phyloP scores from a whole-genome alignment of 2,888 invertebrate species.

The Desoria tigrina region DNA sequence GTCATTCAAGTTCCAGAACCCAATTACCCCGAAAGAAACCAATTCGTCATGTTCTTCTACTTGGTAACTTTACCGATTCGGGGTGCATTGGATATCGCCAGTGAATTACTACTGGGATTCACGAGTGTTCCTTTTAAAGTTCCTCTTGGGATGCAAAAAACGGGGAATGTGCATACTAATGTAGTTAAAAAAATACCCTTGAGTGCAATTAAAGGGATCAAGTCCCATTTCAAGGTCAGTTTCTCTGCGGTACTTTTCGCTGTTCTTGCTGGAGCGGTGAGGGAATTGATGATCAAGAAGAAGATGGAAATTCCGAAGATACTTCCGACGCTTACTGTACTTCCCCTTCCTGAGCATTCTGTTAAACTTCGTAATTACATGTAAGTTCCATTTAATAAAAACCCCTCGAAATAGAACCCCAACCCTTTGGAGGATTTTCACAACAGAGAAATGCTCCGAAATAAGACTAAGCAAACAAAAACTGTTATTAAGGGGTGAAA shows the following conservation, averaged over 20 bases:
- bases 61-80: neutral
- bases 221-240: neutral
- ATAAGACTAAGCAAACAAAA: too few species aligned
- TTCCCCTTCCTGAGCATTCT: conserved; percentile 1
- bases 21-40: neutral
- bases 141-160: too few species aligned
- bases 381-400: too few species aligned
- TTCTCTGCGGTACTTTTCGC: conserved; percentile 15
- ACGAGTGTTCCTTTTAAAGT: neutral
- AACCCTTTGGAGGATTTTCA: neutral
- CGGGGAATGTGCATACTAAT: neutral
- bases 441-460: too few species aligned
- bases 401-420: too few species aligned
- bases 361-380: conserved; percentile 12
- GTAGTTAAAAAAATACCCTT: neutral
- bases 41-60: neutral
- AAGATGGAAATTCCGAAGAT: neutral
- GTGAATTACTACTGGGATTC: neutral
- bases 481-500: too few species aligned
- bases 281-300: conserved; percentile 9
- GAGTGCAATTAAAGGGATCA: conserved; percentile 3
- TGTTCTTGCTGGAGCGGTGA: conserved; percentile 6
- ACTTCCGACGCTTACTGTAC: neutral
- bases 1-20: neutral
- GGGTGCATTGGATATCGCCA: neutral